Evolutionary conservation across 2,888 invertebrate species (phyloP).

Genomic region (Chironomus riparius): DNA sequence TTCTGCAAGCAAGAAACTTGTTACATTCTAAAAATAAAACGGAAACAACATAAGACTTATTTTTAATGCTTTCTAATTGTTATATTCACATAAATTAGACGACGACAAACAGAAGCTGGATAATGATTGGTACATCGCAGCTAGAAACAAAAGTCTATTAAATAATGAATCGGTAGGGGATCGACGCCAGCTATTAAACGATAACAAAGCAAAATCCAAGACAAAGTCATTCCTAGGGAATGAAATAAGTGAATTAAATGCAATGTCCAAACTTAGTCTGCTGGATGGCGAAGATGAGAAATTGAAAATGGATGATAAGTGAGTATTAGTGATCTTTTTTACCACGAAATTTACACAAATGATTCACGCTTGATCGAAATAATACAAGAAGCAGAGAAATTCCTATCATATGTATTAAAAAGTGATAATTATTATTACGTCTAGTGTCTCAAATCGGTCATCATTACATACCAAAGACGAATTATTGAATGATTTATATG

Average conservation of each 20-base stretch:
- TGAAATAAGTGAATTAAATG: conserved; percentile 41
- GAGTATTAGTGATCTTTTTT: conserved; percentile 28
- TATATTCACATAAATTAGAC: neutral
- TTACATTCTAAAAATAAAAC: no score
- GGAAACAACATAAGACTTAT: no score
- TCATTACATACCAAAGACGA: conserved; percentile 1
- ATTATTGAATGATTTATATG: conserved; percentile 11
- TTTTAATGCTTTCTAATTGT: no score
- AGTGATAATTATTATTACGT: neutral
- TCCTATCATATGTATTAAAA: neutral
- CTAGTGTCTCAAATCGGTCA: conserved; percentile 7
- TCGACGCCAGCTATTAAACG: neutral
- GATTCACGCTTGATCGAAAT: neutral
- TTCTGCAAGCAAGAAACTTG: no score
- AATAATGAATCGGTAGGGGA: neutral
- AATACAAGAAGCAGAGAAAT: no score
- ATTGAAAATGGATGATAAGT: conserved; percentile 49
- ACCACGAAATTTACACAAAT: neutral
- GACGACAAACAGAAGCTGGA: neutral
- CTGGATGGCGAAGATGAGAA: conserved; percentile 47
- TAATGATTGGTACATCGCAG: conserved; percentile 4
- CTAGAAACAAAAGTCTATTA: neutral
- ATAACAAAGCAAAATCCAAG: neutral
- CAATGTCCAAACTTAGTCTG: conserved; percentile 51
- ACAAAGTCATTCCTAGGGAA: conserved; percentile 28